phyloP scores from a whole-genome alignment of 1,140 invertebrate species.

The Conus ventricosus region DNA sequence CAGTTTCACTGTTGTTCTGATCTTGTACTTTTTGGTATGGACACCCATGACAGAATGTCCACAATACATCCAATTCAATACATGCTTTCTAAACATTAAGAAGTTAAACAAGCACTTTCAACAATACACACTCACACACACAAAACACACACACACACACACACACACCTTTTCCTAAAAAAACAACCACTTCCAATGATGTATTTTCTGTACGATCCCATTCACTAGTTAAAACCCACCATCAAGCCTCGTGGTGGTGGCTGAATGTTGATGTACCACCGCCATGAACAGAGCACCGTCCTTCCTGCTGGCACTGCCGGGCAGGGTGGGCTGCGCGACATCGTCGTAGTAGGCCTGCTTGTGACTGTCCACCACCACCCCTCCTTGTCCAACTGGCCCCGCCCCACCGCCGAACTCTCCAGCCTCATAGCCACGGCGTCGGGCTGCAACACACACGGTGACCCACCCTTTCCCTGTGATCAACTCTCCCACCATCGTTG shows the following conservation, averaged over 20 bases:
- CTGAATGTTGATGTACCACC: constrained; percentile 60
- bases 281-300: constrained; percentile 42
- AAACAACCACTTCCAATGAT: no score
- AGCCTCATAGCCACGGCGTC: constrained; percentile 39
- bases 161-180: not conserved
- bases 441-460: constrained; percentile 44
- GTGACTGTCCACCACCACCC: constrained; percentile 36
- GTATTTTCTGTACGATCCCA: no score
- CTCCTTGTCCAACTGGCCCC: constrained; percentile 64
- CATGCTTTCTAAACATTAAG: no score
- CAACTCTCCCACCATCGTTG: no score
- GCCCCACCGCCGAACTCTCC: constrained; percentile 53
- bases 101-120: not conserved
- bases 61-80: no score
- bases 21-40: no score
- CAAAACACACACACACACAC: not conserved
- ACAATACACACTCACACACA: not conserved
- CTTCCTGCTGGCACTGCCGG: constrained; percentile 55
- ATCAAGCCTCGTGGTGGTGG: constrained; percentile 47
- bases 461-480: not conserved
- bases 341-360: constrained; percentile 55
- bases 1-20: no score
- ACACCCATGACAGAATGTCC: no score
- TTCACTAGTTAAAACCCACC: constrained; percentile 35
- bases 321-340: constrained; percentile 39